Percentiles rank a stretch among this genome's conserved stretches.
Evolutionary conservation across 2,113 vertebrate species (phyloP).

Genomic region (Pygoscelis adeliae): DNA sequence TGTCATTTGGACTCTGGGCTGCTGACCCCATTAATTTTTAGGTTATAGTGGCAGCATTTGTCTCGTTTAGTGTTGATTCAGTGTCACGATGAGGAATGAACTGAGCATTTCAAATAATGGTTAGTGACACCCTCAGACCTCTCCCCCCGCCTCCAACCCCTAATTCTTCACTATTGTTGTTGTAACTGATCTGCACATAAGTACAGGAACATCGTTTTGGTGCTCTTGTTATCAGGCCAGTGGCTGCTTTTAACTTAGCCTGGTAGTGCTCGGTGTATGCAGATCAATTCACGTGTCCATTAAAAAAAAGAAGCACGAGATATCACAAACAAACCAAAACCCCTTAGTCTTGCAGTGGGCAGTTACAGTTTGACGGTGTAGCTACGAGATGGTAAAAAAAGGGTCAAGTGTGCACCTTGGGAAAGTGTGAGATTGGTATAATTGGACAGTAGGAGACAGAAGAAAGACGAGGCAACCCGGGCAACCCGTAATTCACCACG

Average conservation of each 20-base stretch:
- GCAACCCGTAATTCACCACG: neutral
- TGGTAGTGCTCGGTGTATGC: fast-evolving
- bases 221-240: neutral
- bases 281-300: neutral
- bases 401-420: neutral
- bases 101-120: neutral
- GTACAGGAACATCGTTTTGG: neutral
- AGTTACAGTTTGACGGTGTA: neutral
- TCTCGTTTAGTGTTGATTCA: constrained; percentile 9
- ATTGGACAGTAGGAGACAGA: neutral
- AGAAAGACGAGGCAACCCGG: neutral
- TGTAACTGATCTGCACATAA: neutral
- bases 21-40: neutral
- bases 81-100: constrained; percentile 30
- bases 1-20: neutral
- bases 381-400: neutral
- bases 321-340: neutral
- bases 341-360: neutral
- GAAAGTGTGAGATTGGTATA: neutral
- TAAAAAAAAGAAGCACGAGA: neutral
- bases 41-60: neutral
- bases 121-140: neutral
- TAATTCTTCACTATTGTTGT: neutral
- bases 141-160: neutral
- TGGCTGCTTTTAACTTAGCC: neutral